Base-by-base conservation (phyloP, 2,888 invertebrate species). In the Aleiodes leptofemur region DNA sequence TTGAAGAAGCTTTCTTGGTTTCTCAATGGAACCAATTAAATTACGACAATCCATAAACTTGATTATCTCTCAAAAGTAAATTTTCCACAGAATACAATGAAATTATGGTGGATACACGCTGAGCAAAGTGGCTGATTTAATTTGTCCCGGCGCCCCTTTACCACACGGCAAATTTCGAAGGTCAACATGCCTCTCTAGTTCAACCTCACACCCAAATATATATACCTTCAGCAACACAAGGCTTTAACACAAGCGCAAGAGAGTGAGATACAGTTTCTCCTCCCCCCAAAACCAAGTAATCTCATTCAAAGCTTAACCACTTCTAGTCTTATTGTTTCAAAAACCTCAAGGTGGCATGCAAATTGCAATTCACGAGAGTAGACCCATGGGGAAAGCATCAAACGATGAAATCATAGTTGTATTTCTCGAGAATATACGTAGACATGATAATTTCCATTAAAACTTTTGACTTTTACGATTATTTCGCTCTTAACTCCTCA, bases 111-210 rank as follows among this genome's bases (percentile, higher is more conserved):
- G 4, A 43, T 43, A 43, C 43, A 43, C 9, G 43, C 9, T 43
- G 43, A 43, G 43, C 43, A 43, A 43, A 43, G 43, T 69, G 50
- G 53, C 74, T 64, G 71, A 77, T 78, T 76, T 72, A 79, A 78
- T 78, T 75, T 71, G 64, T 69, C 75, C 68, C 69, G 57, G 70
- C 51, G 71, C 66, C 55, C 76, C 73, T 72, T 43, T 61, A 61
- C 76, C 72, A 23, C 74, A 38, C 51, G 70, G 72, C 50, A 66
- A 74, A 76, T 76, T 74, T 72, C 79, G 76, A 79, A 79, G 77
- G 79, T 79, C 77, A 76, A 77, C 77, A 79, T 68, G 74, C 70
- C 64, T 68, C 43, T 64, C 16, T 31, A 56, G 5, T 16, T 57
- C 13, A 23, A 57, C 23, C 57, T 57, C 31, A 59, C 59, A 59